Percentiles rank a stretch among this genome's conserved stretches.
Evolutionary conservation across 2,888 invertebrate genomes (phyloP).

Genomic region (Ormyrus pomaceus): DNA sequence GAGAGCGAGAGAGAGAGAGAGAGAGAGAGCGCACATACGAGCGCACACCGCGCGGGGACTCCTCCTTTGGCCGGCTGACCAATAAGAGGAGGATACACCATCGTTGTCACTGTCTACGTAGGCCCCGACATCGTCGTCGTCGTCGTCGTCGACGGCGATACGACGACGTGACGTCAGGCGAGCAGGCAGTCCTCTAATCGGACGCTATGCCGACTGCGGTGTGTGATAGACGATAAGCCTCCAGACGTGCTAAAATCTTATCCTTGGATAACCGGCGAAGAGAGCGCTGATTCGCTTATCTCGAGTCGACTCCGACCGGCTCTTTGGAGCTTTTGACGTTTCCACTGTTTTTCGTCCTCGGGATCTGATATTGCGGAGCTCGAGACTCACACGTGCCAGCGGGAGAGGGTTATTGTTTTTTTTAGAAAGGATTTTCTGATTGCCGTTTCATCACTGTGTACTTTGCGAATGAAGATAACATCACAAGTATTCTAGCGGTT

Average conservation of each 20-base stretch:
- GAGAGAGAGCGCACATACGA: too few species aligned
- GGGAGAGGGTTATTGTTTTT: neutral
- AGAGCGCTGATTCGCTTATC: constrained; percentile 37
- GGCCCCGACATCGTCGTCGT: constrained; percentile 19
- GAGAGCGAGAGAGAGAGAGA: too few species aligned
- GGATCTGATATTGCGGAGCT: too few species aligned
- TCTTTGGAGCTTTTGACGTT: too few species aligned
- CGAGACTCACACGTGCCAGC: neutral
- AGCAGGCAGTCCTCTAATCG: constrained; percentile 33
- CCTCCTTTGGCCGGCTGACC: constrained; percentile 61
- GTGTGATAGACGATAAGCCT: constrained; percentile 46
- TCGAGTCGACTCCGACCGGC: neutral
- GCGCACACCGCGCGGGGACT: neutral
- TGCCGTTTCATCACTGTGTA: too few species aligned
- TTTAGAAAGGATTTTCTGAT: neutral
- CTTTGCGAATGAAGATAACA: too few species aligned
- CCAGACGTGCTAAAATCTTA: constrained; percentile 44
- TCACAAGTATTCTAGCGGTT: too few species aligned
- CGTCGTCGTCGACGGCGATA: constrained; percentile 32
- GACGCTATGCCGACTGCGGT: neutral
- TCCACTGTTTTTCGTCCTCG: too few species aligned
- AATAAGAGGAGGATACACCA: constrained; percentile 56
- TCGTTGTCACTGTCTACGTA: neutral
- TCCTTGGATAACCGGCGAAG: constrained; percentile 31
- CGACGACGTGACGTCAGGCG: constrained; percentile 56